Base-by-base conservation (phyloP, 2,888 invertebrate genomes). In the Plagiodera versicolora region DNA sequence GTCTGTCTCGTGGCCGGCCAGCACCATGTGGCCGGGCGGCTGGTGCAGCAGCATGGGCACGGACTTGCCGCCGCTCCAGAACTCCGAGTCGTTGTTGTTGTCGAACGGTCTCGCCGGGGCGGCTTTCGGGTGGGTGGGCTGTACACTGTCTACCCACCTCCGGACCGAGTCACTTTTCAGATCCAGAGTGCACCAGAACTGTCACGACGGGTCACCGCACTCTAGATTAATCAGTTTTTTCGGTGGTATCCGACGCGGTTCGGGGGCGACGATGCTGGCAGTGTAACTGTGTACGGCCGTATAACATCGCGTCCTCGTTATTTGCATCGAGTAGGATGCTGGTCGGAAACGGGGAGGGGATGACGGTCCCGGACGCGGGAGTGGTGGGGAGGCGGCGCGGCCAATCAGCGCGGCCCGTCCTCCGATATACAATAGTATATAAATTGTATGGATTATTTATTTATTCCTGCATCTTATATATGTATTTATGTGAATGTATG, bases 31-130 rank as follows among this genome's bases (percentile, higher is more conserved):
- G 64, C 77, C 77, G 61, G 81, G 78, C 76, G 84, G 83, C 72
- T 85, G 85, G 52, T 76, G 75, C 78, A 87, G 83, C 73, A 83
- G 74, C 85, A 86, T 87, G 80, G 87, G 87, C 84, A 86, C 85
- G 75, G 54, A 39, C 51, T 44, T 65, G 61, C 19, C 83, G 72
- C 73, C 57, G 24, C 75, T 72, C 75, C 77, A 78, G 67, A 76
- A 82, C 67, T 84, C 83, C 63, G 83, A 83, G 32, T 81, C 84
- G 72, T 83, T 84, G 72, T 84, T 84, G 74, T 73, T 74, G 53
- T 19, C 11, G 32, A 39, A 11, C 53, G 80, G 80, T 55, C 79
- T 81, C 70, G 78, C 82, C 19, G 81, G 81, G 60, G 80, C 77
- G 59, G 78, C 75, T 45, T 79, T 76, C 79, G 81, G 80, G 74